Evolutionary conservation across 92 coral and sea anemone species (phyloP), one percentile per base, ranked within the genome.

Genomic region (Epizoanthus illoricatus): DNA sequence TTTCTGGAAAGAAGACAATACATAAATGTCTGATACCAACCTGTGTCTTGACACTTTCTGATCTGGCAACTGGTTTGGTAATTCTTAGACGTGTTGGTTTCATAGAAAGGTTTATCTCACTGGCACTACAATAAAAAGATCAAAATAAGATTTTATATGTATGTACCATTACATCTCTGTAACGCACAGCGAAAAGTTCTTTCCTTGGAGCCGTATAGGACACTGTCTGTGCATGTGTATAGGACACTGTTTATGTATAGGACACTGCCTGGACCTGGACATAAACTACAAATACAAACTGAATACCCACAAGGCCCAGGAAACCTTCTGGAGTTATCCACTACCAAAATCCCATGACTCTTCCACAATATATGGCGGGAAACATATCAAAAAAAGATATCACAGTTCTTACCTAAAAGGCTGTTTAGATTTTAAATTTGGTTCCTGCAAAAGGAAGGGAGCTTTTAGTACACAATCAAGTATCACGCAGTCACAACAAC

Each of bases 41-140:
- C 78, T 92, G 91, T 61, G 90, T 95, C 54, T 87, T 90, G 80
- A 97, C 92, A 84, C 98, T 97, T 81, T 87, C 92, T 42, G 99
- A 90, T 85, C 99, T 89, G 65, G 84, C 90, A 74, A 93, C 89
- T 36, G 59, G 64, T 81, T 87, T 90, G 45, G 73, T 39, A 5
- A 81, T 66, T 63, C 75, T 85, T 23, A 84, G 81, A 80, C 76
- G 81, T 61, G 72, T 49, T 21, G 86, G 81, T 80, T 88, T 88
- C 15, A 41, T 16, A 19, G 82, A 74, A 86, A 85, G 90, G 76
- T 79, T 87, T 62, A 83, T 79, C 74, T 92, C 97, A 80, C 89
- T 90, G 54, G 81, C 62, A 78, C 87, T 87, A 52, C n/a, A 69
- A 41, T 45, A 52, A 76, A 59, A 83, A 43, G 3, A 76, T 23